These are phyloP conservation scores for Verasper variegatus DNA, from an alignment of 2,113 vertebrate genomes.

Conservation along the genomic window DNA sequence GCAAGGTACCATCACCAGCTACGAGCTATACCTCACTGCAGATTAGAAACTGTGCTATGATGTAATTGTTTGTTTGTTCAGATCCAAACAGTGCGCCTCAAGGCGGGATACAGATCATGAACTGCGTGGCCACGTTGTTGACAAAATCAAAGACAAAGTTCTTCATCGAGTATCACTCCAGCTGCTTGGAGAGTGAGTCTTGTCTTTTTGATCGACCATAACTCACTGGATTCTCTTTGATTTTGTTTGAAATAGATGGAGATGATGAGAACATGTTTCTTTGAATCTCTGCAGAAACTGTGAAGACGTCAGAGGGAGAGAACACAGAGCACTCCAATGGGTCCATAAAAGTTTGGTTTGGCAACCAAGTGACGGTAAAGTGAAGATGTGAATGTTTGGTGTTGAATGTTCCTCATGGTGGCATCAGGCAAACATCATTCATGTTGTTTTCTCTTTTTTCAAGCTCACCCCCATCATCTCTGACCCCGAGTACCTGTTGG, in stretches of 20 bases:
- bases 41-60: background rate
- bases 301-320: conserved; percentile 93
- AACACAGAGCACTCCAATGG: conserved; percentile 89
- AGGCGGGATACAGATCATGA: conserved; percentile 92
- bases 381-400: background rate
- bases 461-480: conserved; percentile 97
- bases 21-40: background rate
- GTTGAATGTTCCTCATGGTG: background rate
- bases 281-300: conserved; percentile 83
- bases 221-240: background rate
- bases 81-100: conserved; percentile 86
- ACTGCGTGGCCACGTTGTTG: conserved; percentile 87
- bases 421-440: background rate
- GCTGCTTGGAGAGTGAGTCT: conserved; percentile 92
- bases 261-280: conserved; percentile 5
- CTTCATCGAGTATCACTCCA: conserved; percentile 96
- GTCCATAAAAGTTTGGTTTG: conserved; percentile 90
- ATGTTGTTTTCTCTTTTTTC: conserved; percentile 23
- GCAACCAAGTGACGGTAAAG: conserved; percentile 90
- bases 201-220: background rate
- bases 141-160: conserved; percentile 98
- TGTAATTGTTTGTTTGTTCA: conserved; percentile 55
- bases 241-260: conserved; percentile 2
- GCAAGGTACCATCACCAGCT: conserved; percentile 81
- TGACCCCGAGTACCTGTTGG: conserved; percentile 94